Evolutionary conservation across 2,797 vertebrate genomes (phyloP).

Genomic region (Gastrophryne carolinensis): DNA sequence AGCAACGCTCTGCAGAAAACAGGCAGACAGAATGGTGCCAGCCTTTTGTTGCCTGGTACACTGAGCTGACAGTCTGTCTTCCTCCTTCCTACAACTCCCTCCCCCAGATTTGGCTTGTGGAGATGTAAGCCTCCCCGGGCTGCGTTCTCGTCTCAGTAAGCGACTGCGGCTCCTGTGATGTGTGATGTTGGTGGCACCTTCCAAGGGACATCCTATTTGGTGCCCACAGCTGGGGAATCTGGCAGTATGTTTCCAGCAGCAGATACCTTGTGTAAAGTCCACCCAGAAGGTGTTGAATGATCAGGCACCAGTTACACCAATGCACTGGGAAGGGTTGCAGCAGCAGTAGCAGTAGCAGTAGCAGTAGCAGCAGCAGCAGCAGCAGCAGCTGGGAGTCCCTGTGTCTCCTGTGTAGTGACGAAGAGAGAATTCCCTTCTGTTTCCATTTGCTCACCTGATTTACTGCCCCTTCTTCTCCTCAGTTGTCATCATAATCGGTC

Average conservation of each 20-base stretch:
- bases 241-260: constrained; percentile 24
- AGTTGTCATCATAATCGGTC: not conserved
- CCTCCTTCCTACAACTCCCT: constrained; percentile 47
- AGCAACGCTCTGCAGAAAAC: constrained; percentile 48
- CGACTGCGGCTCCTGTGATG: constrained; percentile 22
- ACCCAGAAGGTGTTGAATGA: constrained; percentile 26
- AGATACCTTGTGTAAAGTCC: constrained; percentile 30
- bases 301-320: constrained; percentile 18
- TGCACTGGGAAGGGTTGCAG: constrained; percentile 8
- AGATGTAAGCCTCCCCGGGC: constrained; percentile 33
- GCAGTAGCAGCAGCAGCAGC: too few species aligned
- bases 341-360: too few species aligned
- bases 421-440: constrained; percentile 32
- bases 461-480: not conserved
- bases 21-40: constrained; percentile 49
- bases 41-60: constrained; percentile 53
- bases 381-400: constrained; percentile 37
- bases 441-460: constrained; percentile 8
- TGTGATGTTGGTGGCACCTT: constrained; percentile 33
- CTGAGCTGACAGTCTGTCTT: constrained; percentile 54
- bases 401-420: constrained; percentile 13
- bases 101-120: constrained; percentile 44
- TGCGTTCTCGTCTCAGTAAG: constrained; percentile 30
- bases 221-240: constrained; percentile 34
- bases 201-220: constrained; percentile 22